Evolutionary conservation across 2,888 invertebrate genomes (phyloP).

Genomic region (Drosophila recens): DNA sequence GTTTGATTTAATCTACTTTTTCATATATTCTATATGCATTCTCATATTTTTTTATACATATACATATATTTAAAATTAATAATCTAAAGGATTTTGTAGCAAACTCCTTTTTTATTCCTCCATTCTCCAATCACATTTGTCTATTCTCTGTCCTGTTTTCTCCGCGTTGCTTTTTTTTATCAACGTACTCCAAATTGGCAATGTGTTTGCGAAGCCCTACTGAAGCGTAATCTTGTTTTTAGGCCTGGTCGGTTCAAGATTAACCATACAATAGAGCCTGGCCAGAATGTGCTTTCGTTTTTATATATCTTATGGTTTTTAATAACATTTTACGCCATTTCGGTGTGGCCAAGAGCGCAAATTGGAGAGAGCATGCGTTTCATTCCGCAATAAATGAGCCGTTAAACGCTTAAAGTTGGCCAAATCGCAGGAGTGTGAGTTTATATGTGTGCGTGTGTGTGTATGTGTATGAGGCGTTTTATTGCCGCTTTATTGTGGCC

Average conservation of each 20-base stretch:
- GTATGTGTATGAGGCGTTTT: constrained; percentile 60
- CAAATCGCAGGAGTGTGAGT: constrained; percentile 13
- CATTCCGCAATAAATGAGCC: constrained; percentile 75
- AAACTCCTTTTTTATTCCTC: constrained; percentile 13
- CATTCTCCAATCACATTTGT: neutral
- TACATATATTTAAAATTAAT: constrained; percentile 16
- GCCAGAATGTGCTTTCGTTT: constrained; percentile 26
- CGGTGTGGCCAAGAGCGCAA: constrained; percentile 30
- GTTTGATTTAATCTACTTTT: neutral
- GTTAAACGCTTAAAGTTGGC: constrained; percentile 76
- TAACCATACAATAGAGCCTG: constrained; percentile 59
- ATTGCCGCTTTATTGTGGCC: constrained; percentile 77
- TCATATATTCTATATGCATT: neutral
- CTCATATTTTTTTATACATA: neutral
- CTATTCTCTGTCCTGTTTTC: neutral
- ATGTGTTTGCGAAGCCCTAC: constrained; percentile 4
- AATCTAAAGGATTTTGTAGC: constrained; percentile 25
- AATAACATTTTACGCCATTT: constrained; percentile 71
- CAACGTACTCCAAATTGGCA: constrained; percentile 49
- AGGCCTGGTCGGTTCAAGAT: constrained; percentile 62
- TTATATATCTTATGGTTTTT: constrained; percentile 50
- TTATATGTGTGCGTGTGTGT: constrained; percentile 22
- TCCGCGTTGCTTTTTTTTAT: constrained; percentile 3
- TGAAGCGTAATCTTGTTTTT: constrained; percentile 7
- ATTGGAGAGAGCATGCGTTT: constrained; percentile 38